phyloP scores from a whole-genome alignment of 2,113 vertebrate species.

The Urocynchramus pylzowi region DNA sequence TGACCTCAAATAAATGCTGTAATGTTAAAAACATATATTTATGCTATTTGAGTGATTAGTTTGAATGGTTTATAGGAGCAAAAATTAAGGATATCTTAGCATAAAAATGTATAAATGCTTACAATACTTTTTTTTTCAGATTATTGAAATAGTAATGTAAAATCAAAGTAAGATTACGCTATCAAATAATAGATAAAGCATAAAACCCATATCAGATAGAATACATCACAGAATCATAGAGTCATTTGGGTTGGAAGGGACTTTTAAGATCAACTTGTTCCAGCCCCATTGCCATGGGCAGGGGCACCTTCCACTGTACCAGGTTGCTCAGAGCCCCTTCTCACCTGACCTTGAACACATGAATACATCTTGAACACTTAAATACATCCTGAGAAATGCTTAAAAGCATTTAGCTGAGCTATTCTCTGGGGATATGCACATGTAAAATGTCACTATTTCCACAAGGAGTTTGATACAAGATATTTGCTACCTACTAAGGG shows the following conservation, averaged over 20 bases:
- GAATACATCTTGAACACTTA: background rate
- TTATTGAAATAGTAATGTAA: background rate
- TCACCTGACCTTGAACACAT: background rate
- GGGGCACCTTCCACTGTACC: too few relatives aligned
- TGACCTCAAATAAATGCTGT: background rate
- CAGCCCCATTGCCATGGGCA: background rate
- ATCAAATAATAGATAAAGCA: background rate
- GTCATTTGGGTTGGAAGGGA: background rate
- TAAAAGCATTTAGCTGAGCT: background rate
- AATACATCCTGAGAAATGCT: background rate
- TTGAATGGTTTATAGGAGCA: background rate
- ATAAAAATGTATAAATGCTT: background rate
- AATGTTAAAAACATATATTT: background rate
- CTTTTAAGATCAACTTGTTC: background rate
- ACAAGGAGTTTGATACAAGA: rapidly evolving
- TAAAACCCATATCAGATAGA: background rate
- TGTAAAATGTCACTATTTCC: background rate
- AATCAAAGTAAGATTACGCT: background rate
- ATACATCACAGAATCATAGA: background rate
- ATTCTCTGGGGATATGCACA: background rate
- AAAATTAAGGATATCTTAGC: background rate
- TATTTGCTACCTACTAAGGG: background rate
- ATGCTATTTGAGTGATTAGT: background rate
- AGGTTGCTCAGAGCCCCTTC: background rate
- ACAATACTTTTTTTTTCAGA: background rate